These are phyloP conservation scores for Agrotis exclamationis DNA, from an alignment of 2,888 invertebrate species.

Conservation along the genomic window DNA sequence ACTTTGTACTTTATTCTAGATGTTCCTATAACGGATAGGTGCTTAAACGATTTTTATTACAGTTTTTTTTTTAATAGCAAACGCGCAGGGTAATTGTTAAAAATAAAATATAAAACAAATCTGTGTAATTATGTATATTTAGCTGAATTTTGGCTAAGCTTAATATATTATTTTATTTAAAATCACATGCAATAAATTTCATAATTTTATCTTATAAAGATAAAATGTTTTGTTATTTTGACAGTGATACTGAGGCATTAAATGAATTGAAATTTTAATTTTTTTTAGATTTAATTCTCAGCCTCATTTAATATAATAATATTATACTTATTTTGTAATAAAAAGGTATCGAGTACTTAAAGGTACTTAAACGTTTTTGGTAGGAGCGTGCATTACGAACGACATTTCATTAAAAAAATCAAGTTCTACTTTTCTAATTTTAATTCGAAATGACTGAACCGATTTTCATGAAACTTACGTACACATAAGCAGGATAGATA, in stretches of 20 bases:
- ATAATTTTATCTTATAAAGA: slow-evolving; percentile 17
- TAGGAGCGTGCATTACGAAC: too few species aligned
- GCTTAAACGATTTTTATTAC: slow-evolving; percentile 1
- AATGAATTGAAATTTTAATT: neutral
- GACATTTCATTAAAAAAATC: too few species aligned
- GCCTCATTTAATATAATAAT: slow-evolving; percentile 1
- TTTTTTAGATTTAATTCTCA: slow-evolving; percentile 10
- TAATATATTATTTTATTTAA: slow-evolving; percentile 26
- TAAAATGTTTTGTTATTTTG: slow-evolving; percentile 1
- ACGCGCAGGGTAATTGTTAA: slow-evolving; percentile 45
- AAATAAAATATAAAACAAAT: slow-evolving; percentile 29
- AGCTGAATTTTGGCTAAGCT: slow-evolving; percentile 34
- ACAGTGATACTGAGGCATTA: slow-evolving; percentile 15
- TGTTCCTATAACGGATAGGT: slow-evolving; percentile 9
- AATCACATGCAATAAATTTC: neutral
- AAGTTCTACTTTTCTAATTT: too few species aligned
- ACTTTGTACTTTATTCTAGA: neutral
- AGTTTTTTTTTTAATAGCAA: neutral
- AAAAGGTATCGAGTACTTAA: slow-evolving; percentile 50
- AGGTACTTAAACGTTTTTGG: slow-evolving; percentile 43
- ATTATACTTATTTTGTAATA: slow-evolving; percentile 5
- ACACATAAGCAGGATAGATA: too few species aligned
- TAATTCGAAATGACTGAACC: too few species aligned
- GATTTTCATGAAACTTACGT: too few species aligned
- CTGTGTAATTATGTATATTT: slow-evolving; percentile 7